Evolutionary conservation across 2,797 vertebrate species (phyloP).

Genomic region (Tragelaphus oryx): DNA sequence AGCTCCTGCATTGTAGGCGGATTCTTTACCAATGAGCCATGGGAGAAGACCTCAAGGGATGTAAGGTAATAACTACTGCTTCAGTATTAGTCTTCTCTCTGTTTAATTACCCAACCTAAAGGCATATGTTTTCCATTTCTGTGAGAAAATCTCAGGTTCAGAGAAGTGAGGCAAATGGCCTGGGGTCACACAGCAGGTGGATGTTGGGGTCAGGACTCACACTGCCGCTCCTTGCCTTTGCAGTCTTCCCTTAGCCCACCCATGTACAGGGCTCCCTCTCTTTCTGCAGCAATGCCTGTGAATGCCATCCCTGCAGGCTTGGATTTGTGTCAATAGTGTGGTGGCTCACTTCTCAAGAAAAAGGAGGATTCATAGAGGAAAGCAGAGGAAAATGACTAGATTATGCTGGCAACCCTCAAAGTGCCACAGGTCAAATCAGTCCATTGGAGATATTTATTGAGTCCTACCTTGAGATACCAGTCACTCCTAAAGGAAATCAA

Average conservation of each 20-base stretch:
- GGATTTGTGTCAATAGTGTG: not conserved
- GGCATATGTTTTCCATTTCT: not conserved
- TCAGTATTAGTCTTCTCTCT: not conserved
- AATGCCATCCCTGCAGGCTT: not conserved
- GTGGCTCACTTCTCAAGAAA: not conserved
- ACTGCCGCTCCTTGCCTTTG: not conserved
- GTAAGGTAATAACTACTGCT: not conserved
- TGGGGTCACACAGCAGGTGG: not conserved
- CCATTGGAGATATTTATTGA: not conserved
- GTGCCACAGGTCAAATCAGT: not conserved
- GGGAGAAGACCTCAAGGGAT: not conserved
- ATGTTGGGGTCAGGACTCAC: not conserved
- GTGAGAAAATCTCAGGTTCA: not conserved
- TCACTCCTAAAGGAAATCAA: not conserved
- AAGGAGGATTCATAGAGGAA: not conserved
- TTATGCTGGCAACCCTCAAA: not conserved
- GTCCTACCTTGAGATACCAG: not conserved
- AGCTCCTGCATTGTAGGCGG: accelerated
- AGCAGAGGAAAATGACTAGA: not conserved
- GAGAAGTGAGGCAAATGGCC: not conserved
- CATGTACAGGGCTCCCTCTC: not conserved
- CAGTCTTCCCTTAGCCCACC: not conserved
- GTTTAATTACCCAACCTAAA: not conserved
- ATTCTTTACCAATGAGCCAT: not conserved
- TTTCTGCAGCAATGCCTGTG: not conserved